Base-by-base conservation (phyloP, 1,140 invertebrate species). In the Aphelenchoides avenae region DNA sequence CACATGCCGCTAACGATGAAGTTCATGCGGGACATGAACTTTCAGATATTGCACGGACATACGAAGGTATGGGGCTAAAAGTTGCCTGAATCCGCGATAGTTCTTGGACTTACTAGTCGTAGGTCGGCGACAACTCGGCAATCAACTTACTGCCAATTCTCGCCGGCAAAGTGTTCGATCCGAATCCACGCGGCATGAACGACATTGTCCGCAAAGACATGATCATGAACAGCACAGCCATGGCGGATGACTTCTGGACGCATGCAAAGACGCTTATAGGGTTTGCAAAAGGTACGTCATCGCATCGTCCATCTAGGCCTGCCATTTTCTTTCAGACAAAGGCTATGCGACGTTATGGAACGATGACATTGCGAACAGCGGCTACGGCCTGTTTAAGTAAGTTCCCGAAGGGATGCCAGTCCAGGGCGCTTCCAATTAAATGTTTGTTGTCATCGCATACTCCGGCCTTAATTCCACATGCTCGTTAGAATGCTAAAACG, bases 1-100 rank as follows among this genome's bases (percentile, higher is more conserved):
- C 70, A 72, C 40, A 69, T 75, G 72, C 71, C 71, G n/a, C 31
- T 59, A 41, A 72, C 64, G 5, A 31, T 65, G 29, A 49, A 68
- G 29, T 70, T 72, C 9, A 71, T 72, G 71, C 26, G 47, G 4
- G 50, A 68, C 37, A 52, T 60, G 5, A 57, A 51, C n/a, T 72
- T 68, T 52, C 37, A 64, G 20, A 40, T 69, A 4, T 46, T 72
- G 3, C 47, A 71, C 24, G 70, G 70, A 4, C 67, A 72, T 29
- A 74, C 57, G 7, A 72, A 72, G 53, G 69, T 61, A 7, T 61
- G 62, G 6, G 1, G 18, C 40, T 66, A 33, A 6, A 51, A 52
- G 58, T 55, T 44, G 7, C 13, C 3, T n/a, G 54, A n/a, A 3
- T 20, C 37, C 11, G 27, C 22, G 31, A 62, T 43, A 13, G n/a